Base-by-base conservation (phyloP, 2,113 vertebrate genomes). In the Ceratotherium simum region DNA sequence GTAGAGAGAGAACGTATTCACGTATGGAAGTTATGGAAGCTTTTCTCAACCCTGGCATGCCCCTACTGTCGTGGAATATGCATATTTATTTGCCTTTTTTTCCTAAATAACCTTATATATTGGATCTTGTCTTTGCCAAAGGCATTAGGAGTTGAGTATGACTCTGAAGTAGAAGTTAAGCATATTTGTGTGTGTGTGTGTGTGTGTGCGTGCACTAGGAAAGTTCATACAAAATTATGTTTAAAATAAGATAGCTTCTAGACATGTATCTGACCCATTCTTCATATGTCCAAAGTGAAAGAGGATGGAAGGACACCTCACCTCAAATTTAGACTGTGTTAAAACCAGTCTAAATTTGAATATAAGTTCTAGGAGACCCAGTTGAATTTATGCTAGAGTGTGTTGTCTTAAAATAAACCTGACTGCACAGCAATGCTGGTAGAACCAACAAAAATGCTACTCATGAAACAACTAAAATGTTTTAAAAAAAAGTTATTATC, bases 331-430 rank as follows among this genome's bases (percentile, higher is more conserved):
- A 54, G 8, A 42, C 21, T 93, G 27, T 94, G 27, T 78, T 69
- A 92, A 97, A 97, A 33, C 60, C 70, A 58, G 46, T 39, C 29
- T 93, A 64, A 64, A 76, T 89, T 73, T 90, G 75, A 46, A 83
- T 67, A 3, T 85, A 93, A 92, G 42, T 69, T 94, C 54, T 83
- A 51, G 80, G 84, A 79, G 82, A 42, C 14, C 79, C 36, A 20
- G 76, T 70, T 56, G 93, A 94, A 58, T 84, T 84, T 80, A 27
- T 69, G 67, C 69, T 90, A 42, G 87, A 58, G n/a, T 91, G 29
- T 94, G 48, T 92, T 81, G 39, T 94, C 91, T 80, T 95, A 92
- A 92, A 95, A 85, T 95, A 93, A 95, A 33, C 70, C 72, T n/a
- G 42, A 90, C 58, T 64, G 65, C 76, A n/a, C 76, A 90, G 80